Evolutionary conservation across 2,888 invertebrate species (phyloP), one percentile per base, ranked within the genome.

Genomic region (Platycheirus albimanus): DNA sequence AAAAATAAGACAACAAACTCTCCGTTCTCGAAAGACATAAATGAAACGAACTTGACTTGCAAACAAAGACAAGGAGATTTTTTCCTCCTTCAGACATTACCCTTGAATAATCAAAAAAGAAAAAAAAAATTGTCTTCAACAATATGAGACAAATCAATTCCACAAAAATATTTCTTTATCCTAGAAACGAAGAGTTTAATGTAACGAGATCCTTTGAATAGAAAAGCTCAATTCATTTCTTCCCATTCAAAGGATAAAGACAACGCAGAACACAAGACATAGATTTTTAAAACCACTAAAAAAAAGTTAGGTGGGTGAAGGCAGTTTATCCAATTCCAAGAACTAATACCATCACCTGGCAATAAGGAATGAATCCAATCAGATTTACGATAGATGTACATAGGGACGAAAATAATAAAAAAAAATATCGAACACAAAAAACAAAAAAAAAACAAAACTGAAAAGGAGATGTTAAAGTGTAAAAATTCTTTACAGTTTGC

Each of bases 361-460:
- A 80, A 63, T 75, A 80, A 75, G 64, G 70, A 75, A 76, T 70
- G 70, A 80, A 80, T 80, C 70, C 75, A 70, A 76, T 76, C 80
- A 58, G 76, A 76, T 80, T 80, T 76, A 58, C 70, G 69, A 75
- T 75, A 7, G 75, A 70, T 43, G 20, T 75, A 20, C 43, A 69
- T 47, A 67, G 7, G 8, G 28, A 33, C 3, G 8, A 43, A 19
- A 43, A 41, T 3, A 30, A 61, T 10, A 30, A 28, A 41, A 30
- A n/a, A n/a, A n/a, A n/a, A n/a, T n/a, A 38, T 3, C n/a, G 20
- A 36, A n/a, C n/a, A n/a, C n/a, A n/a, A n/a, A n/a, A n/a, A n/a
- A n/a, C n/a, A n/a, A n/a, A n/a, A n/a, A n/a, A n/a, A n/a, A n/a
- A n/a, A n/a, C n/a, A n/a, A n/a, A n/a, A n/a, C n/a, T n/a, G n/a